These are phyloP conservation scores for Sorex fumeus DNA, from an alignment of 2,113 vertebrate species.

Conservation along the genomic window DNA sequence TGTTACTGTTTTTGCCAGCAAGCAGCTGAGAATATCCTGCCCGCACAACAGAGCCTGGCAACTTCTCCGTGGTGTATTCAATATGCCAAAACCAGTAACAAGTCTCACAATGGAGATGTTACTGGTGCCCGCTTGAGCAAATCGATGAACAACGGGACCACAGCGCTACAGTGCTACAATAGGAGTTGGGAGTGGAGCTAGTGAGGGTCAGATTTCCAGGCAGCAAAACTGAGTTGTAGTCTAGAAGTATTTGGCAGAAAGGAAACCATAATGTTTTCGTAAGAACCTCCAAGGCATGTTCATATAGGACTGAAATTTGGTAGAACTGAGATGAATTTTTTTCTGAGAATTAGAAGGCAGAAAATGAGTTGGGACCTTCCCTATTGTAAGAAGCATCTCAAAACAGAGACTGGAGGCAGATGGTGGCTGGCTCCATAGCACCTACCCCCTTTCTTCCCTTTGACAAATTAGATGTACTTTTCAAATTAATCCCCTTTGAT, in stretches of 20 bases:
- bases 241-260: not conserved
- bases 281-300: not conserved
- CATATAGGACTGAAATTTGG: not conserved
- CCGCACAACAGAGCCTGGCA: too few relatives aligned
- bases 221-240: not conserved
- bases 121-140: too few relatives aligned
- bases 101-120: too few relatives aligned
- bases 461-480: slow-evolving; percentile 64
- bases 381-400: not conserved
- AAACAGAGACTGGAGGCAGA: slow-evolving; percentile 63
- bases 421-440: not conserved
- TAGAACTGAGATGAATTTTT: slow-evolving; percentile 47
- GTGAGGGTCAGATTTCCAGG: not conserved
- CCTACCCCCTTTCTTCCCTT: not conserved
- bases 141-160: too few relatives aligned
- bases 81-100: too few relatives aligned
- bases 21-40: too few relatives aligned
- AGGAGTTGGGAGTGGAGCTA: not conserved
- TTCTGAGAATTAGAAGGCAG: not conserved
- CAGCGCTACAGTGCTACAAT: too few relatives aligned
- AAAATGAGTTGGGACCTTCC: not conserved
- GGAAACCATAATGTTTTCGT: not conserved
- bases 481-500: slow-evolving; percentile 62
- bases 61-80: too few relatives aligned
- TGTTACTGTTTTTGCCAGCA: too few relatives aligned